Evolutionary conservation across 2,797 vertebrate species (phyloP).

Genomic region (Clarias laeviceps): DNA sequence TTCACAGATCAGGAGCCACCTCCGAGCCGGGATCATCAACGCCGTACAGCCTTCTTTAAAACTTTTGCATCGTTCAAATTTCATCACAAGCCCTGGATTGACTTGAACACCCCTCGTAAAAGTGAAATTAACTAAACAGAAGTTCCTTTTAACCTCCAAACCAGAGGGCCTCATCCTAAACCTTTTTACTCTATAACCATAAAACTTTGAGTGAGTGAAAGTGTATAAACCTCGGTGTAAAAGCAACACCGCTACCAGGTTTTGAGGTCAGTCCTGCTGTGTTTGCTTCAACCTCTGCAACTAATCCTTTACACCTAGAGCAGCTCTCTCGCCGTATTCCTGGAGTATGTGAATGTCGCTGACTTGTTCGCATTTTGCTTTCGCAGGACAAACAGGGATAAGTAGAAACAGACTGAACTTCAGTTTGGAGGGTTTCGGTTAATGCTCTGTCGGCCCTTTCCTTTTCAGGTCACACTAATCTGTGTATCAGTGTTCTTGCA

Average conservation of each 20-base stretch:
- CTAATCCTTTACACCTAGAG: conserved; percentile 10
- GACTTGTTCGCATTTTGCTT: conserved; percentile 2
- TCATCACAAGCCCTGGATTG: too few relatives aligned
- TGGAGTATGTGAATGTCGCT: neutral
- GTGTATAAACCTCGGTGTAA: neutral
- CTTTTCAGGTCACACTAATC: neutral
- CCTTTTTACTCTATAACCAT: neutral
- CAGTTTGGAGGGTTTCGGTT: conserved; percentile 19
- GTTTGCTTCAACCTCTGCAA: conserved; percentile 24
- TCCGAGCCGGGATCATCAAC: too few relatives aligned
- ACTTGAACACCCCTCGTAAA: neutral
- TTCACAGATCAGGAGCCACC: too few relatives aligned
- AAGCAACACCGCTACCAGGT: neutral
- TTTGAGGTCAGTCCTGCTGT: neutral
- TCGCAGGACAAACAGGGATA: conserved; percentile 22
- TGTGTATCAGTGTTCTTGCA: neutral
- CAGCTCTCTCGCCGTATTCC: neutral
- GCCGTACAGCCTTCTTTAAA: too few relatives aligned
- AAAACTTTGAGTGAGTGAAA: neutral
- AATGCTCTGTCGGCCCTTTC: neutral
- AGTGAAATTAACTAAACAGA: neutral
- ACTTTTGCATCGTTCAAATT: too few relatives aligned
- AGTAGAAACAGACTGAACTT: conserved; percentile 46
- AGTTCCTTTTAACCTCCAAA: neutral
- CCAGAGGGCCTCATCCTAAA: conserved; percentile 4